Conservation (phyloP, 1,140 invertebrate species). For the Heliconius melpomene region DNA sequence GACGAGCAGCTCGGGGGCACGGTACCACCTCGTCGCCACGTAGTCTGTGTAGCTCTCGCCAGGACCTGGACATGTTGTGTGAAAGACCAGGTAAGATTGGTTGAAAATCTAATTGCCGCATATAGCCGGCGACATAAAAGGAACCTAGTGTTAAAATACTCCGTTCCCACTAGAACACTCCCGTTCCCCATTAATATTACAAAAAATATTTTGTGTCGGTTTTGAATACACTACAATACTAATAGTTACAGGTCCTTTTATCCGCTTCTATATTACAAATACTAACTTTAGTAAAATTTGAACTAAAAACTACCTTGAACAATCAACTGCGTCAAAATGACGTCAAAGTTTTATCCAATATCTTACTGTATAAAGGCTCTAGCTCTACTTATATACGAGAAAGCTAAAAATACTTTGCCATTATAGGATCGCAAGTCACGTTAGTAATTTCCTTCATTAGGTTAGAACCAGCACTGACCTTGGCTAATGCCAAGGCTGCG, state of each 20-base stretch:
- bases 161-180: no score
- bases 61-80: conserved; percentile 83
- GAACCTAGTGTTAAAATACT: no score
- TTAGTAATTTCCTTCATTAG: conserved; percentile 12
- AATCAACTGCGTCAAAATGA: not conserved
- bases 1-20: conserved; percentile 97
- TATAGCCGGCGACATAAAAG: no score
- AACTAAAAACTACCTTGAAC: not conserved
- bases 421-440: conserved; percentile 22
- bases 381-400: not conserved
- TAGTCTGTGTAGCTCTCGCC: conserved; percentile 99
- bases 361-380: not conserved
- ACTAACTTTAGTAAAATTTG: not conserved
- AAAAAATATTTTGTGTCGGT: no score
- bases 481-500: not conserved
- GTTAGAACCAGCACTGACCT: not conserved
- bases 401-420: conserved; percentile 9
- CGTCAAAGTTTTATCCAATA: not conserved
- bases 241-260: no score
- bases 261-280: not conserved
- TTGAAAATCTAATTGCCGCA: not conserved
- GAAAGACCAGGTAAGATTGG: conserved; percentile 31
- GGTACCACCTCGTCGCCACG: conserved; percentile 99
- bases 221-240: no score
- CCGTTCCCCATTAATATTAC: no score